These are phyloP conservation scores for Rhamnusium bicolor DNA, from an alignment of 2,888 invertebrate genomes.

Conservation along the genomic window DNA sequence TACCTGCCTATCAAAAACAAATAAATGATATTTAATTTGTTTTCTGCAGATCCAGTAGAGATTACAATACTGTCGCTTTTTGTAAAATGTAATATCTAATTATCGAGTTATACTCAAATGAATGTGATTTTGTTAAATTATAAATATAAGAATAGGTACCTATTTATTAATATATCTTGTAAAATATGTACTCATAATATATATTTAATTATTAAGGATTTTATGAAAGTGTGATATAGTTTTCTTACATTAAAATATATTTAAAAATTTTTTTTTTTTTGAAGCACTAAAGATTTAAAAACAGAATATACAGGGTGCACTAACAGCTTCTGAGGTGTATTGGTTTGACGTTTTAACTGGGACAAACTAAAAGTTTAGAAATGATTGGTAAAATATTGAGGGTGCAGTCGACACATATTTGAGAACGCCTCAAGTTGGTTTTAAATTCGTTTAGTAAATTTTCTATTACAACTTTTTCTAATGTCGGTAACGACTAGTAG, in stretches of 20 bases:
- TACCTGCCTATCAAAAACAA: too few species aligned
- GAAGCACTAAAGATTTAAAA: not conserved
- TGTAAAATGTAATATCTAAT: not conserved
- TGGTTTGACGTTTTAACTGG: too few species aligned
- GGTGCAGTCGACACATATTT: too few species aligned
- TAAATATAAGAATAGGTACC: not conserved
- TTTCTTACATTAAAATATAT: not conserved
- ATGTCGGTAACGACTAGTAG: too few species aligned
- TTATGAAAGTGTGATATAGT: constrained; percentile 27
- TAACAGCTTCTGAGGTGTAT: too few species aligned
- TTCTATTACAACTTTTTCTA: too few species aligned
- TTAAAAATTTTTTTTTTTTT: not conserved
- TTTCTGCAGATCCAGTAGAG: not conserved
- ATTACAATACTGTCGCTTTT: not conserved
- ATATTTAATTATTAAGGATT: not conserved
- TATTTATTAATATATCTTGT: constrained; percentile 23
- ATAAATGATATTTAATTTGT: not conserved
- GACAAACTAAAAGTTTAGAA: too few species aligned
- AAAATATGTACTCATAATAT: constrained; percentile 11
- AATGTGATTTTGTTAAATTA: constrained; percentile 23
- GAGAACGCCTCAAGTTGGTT: too few species aligned
- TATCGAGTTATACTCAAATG: constrained; percentile 2
- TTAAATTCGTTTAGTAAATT: too few species aligned
- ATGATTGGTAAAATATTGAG: too few species aligned
- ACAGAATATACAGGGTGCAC: not conserved